Evolutionary conservation across 2,888 invertebrate species (phyloP).

Genomic region (Xestia sexstrigata): DNA sequence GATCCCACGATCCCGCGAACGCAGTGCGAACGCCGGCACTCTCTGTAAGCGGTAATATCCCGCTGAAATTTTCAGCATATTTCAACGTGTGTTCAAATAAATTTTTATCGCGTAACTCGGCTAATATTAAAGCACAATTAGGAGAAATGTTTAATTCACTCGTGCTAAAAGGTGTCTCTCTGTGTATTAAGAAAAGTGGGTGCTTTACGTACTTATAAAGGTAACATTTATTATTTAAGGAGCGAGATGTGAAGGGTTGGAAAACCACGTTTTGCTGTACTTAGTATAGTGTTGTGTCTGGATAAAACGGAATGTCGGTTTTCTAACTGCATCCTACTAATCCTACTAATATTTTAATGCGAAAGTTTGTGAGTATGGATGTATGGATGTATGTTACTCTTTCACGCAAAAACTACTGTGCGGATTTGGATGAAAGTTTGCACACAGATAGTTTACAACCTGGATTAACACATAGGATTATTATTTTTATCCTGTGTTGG

Average conservation of each 20-base stretch:
- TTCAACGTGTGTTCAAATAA: conserved; percentile 69
- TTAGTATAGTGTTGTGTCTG: background rate
- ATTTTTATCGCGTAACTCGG: conserved; percentile 66
- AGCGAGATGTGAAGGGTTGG: conserved; percentile 16
- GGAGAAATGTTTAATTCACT: conserved; percentile 53
- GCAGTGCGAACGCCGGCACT: conserved; percentile 61
- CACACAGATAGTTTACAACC: no score
- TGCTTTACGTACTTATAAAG: conserved; percentile 20
- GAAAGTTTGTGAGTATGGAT: no score
- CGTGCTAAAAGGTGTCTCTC: conserved; percentile 32
- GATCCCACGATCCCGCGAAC: conserved; percentile 2
- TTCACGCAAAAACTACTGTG: no score
- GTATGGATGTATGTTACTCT: no score
- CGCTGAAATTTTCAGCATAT: conserved; percentile 68
- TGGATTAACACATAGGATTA: no score
- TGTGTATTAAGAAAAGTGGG: conserved; percentile 31
- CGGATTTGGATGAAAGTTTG: no score
- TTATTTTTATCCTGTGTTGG: no score
- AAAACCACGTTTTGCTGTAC: background rate
- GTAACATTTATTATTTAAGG: conserved; percentile 44
- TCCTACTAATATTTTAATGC: no score
- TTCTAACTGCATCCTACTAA: background rate
- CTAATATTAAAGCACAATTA: conserved; percentile 62
- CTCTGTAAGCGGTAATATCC: conserved; percentile 67
- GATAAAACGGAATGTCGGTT: background rate